phyloP scores from a whole-genome alignment of 2,888 invertebrate genomes.

The Eristalinus aeneus region DNA sequence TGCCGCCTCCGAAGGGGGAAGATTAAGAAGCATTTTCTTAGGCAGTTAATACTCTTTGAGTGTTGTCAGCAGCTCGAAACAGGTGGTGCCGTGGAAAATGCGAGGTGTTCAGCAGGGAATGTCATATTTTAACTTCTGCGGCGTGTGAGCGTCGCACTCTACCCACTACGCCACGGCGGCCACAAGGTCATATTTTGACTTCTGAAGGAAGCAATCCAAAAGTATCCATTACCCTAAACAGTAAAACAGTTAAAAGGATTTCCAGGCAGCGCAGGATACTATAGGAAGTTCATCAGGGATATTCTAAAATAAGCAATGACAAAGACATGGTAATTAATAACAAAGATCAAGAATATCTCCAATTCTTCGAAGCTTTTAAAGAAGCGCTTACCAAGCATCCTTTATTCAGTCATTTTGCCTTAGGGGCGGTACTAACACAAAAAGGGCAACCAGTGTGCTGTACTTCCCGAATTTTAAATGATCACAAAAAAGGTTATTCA shows the following conservation, averaged over 20 bases:
- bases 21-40: too few species aligned
- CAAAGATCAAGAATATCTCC: slow-evolving; percentile 31
- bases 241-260: slow-evolving; percentile 14
- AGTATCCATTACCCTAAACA: neutral
- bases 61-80: too few species aligned
- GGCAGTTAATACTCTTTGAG: too few species aligned
- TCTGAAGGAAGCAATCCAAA: neutral
- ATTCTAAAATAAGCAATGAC: slow-evolving; percentile 29
- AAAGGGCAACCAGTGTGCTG: neutral
- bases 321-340: slow-evolving; percentile 28
- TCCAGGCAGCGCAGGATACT: neutral
- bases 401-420: slow-evolving; percentile 29
- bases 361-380: slow-evolving; percentile 34
- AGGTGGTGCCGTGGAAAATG: too few species aligned
- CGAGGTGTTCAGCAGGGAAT: too few species aligned
- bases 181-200: too few species aligned
- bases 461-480: neutral
- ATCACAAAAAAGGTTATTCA: slow-evolving; percentile 18
- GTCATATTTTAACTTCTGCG: too few species aligned
- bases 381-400: slow-evolving; percentile 17
- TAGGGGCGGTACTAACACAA: slow-evolving; percentile 10
- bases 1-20: too few species aligned
- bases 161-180: too few species aligned
- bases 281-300: slow-evolving; percentile 7
- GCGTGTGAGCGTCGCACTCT: too few species aligned